Evolutionary conservation across 2,113 vertebrate species (phyloP).

Genomic region (Neodon shergylaensis): DNA sequence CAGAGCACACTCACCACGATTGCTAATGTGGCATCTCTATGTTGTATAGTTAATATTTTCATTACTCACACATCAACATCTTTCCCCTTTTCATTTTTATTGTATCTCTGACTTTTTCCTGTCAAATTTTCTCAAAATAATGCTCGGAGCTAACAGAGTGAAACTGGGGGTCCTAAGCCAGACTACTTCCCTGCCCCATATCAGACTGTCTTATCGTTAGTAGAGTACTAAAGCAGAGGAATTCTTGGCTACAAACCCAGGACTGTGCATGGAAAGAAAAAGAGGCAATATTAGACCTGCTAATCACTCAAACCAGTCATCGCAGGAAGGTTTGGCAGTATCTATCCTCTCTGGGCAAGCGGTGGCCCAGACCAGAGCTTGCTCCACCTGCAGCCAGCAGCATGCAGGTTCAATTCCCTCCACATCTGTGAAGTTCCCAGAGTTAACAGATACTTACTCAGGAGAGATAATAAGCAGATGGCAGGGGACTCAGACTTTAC

Average conservation of each 20-base stretch:
- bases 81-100: background rate
- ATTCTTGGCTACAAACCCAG: background rate
- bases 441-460: background rate
- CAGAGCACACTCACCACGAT: background rate
- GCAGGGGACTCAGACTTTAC: constrained; percentile 17
- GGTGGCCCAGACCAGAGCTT: background rate
- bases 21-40: background rate
- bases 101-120: background rate
- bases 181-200: background rate
- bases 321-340: background rate
- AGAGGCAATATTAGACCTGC: background rate
- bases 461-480: background rate
- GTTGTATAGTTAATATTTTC: background rate
- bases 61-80: background rate
- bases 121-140: background rate
- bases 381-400: background rate
- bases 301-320: background rate
- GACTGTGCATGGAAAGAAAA: background rate
- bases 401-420: background rate
- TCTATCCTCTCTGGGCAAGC: background rate
- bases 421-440: background rate
- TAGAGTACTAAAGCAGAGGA: background rate
- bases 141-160: background rate
- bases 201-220: background rate
- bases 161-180: background rate